Conservation (phyloP, 2,888 invertebrate species). For the Tholera decimalis region DNA sequence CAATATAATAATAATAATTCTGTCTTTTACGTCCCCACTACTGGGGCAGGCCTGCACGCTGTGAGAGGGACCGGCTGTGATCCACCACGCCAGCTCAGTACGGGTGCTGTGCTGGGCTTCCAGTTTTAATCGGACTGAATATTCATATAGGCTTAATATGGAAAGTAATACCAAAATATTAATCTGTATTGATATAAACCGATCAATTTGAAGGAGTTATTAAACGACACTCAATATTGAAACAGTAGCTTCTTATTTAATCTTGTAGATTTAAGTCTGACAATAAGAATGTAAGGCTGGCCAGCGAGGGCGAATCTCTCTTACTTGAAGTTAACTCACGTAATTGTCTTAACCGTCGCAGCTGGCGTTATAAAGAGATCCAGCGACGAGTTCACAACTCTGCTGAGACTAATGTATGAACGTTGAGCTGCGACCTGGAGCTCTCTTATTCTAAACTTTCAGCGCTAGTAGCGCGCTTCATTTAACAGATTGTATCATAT, state of each 20-base stretch:
- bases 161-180: constrained; percentile 1
- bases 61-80: no score
- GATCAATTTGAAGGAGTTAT: neutral
- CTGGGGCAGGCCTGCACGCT: no score
- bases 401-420: constrained; percentile 33
- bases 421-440: constrained; percentile 2
- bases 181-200: neutral
- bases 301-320: constrained; percentile 1
- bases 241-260: neutral
- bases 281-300: neutral
- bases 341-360: constrained; percentile 35
- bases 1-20: no score
- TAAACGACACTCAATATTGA: neutral
- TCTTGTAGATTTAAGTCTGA: neutral
- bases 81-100: no score
- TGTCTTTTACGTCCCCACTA: no score
- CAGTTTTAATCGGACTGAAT: no score
- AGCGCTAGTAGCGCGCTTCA: constrained; percentile 1
- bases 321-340: constrained; percentile 34
- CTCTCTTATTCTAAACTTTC: constrained; percentile 21
- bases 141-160: neutral
- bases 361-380: constrained; percentile 30
- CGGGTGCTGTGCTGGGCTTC: no score
- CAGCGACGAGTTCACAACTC: constrained; percentile 10
- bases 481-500: constrained; percentile 25